These are phyloP conservation scores for Nasonovia ribisnigri DNA, from an alignment of 2,888 invertebrate genomes.

Conservation along the genomic window DNA sequence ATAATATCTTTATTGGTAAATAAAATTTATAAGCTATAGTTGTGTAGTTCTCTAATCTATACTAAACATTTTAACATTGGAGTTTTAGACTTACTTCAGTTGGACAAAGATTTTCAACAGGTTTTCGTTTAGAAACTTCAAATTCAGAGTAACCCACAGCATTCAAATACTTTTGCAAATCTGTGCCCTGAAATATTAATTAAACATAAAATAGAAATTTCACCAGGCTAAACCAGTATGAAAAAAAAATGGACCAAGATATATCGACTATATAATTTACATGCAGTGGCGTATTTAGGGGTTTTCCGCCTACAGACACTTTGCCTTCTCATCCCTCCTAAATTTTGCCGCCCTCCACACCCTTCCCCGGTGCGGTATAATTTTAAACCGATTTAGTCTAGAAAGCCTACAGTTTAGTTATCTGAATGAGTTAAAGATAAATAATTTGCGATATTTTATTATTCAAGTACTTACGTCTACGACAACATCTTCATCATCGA, in stretches of 20 bases:
- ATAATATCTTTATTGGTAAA: background rate
- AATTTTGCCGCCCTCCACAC: no score
- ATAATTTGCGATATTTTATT: background rate
- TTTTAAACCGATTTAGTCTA: background rate
- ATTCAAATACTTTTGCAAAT: constrained; percentile 50
- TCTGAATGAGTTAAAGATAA: background rate
- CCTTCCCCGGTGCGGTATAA: no score
- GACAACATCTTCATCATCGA: constrained; percentile 47
- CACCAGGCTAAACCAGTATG: no score
- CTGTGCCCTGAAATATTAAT: constrained; percentile 41
- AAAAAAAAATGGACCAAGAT: no score
- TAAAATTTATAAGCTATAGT: background rate
- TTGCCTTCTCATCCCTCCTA: no score
- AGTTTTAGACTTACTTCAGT: constrained; percentile 1
- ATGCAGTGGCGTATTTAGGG: no score
- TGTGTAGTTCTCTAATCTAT: no score
- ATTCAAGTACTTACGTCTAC: constrained; percentile 13
- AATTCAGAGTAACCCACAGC: constrained; percentile 10
- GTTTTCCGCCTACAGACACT: no score
- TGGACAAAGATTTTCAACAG: background rate
- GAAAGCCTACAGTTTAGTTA: background rate
- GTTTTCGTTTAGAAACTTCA: background rate
- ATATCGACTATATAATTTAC: no score
- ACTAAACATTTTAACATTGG: background rate
- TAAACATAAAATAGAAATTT: background rate